These are phyloP conservation scores for Campylomormyrus tamandua DNA, from an alignment of 2,113 vertebrate genomes.

Conservation along the genomic window DNA sequence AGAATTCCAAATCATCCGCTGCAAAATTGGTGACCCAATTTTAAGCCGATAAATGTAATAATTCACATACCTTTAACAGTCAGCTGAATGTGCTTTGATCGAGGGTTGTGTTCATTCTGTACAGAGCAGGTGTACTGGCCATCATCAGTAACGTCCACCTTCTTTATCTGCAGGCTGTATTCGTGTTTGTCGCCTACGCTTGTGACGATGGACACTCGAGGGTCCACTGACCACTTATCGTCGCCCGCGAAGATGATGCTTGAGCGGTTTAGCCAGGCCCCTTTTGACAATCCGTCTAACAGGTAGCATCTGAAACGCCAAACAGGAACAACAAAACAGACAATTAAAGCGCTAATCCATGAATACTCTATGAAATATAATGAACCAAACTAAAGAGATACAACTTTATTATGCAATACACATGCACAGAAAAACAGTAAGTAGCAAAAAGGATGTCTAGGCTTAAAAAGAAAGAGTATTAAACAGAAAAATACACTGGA, in stretches of 20 bases:
- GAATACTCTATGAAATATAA: not conserved
- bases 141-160: conserved; percentile 90
- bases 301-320: conserved; percentile 78
- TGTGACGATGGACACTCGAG: conserved; percentile 87
- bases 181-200: conserved; percentile 76
- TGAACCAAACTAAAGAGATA: not conserved
- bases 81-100: conserved; percentile 87
- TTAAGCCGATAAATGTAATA: not conserved
- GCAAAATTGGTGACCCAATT: not conserved
- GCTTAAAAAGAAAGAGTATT: not conserved
- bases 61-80: conserved; percentile 81
- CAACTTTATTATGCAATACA: not conserved
- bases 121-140: conserved; percentile 93
- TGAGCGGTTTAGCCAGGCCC: conserved; percentile 96
- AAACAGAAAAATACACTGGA: not conserved
- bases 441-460: not conserved
- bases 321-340: not conserved
- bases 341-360: too few relatives aligned
- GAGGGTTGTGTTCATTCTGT: conserved; percentile 84
- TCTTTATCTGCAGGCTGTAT: conserved; percentile 97
- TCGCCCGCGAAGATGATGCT: conserved; percentile 94
- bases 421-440: not conserved
- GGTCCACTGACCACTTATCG: conserved; percentile 96
- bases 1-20: not conserved
- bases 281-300: conserved; percentile 91